A percentile compares a stretch with the other conserved stretches of the same genome.
Evolutionary conservation across 2,113 vertebrate genomes (phyloP).

Genomic region (Odocoileus virginianus): DNA sequence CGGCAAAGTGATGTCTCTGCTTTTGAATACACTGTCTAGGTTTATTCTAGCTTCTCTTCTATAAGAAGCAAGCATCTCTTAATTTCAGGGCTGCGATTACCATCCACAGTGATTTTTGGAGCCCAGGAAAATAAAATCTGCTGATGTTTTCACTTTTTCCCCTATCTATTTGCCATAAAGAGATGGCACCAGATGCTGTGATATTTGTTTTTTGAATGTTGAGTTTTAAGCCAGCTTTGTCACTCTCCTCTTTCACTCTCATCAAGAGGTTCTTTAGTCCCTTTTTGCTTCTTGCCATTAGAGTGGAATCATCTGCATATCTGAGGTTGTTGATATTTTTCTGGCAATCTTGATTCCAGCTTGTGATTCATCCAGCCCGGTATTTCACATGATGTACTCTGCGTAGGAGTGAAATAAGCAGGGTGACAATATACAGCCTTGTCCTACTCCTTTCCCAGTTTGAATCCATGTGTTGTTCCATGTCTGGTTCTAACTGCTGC

Average conservation of each 20-base stretch:
- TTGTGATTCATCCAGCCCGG: not conserved
- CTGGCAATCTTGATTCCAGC: not conserved
- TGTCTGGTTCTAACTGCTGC: not conserved
- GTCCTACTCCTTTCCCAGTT: not conserved
- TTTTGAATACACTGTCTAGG: not conserved
- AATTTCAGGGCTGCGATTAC: not conserved
- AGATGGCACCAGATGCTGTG: not conserved
- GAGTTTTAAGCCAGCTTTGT: not conserved
- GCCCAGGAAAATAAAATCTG: not conserved
- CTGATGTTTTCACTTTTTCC: not conserved
- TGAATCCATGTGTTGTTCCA: not conserved
- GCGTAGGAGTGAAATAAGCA: not conserved
- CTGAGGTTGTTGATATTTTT: not conserved
- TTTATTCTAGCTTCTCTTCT: not conserved
- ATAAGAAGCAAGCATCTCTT: not conserved
- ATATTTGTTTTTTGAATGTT: not conserved
- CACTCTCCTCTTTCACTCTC: not conserved
- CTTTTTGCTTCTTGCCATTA: not conserved
- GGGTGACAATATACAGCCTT: not conserved
- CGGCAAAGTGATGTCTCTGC: not conserved
- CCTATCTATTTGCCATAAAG: not conserved
- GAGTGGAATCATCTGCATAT: not conserved
- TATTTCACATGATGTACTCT: rapidly evolving
- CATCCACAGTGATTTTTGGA: not conserved
- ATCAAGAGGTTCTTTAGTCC: not conserved